phyloP scores from a whole-genome alignment of 2,888 invertebrate species.

The Sericinus montela region DNA sequence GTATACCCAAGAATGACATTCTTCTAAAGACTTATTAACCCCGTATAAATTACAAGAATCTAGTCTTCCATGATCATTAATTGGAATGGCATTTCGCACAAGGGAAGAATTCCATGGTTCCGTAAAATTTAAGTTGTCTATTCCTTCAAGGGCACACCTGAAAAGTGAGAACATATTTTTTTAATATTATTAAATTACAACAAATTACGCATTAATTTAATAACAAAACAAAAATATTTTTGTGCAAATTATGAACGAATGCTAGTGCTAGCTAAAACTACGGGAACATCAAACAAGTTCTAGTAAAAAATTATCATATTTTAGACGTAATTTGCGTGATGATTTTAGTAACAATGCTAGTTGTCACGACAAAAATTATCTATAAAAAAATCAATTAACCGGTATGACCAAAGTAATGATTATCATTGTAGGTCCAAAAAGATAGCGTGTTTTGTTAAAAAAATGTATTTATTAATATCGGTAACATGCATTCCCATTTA shows the following conservation, averaged over 20 bases:
- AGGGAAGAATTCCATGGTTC: slow-evolving; percentile 77
- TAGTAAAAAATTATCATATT: too few species aligned
- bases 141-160: slow-evolving; percentile 79
- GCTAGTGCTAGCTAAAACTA: slow-evolving; percentile 8
- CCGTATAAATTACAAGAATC: slow-evolving; percentile 82
- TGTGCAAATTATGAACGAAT: slow-evolving; percentile 23
- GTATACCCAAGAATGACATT: slow-evolving; percentile 82
- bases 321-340: too few species aligned
- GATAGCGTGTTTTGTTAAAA: too few species aligned
- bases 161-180: slow-evolving; percentile 32
- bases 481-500: too few species aligned
- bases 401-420: too few species aligned
- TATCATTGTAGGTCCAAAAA: too few species aligned
- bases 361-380: too few species aligned
- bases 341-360: too few species aligned
- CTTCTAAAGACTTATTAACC: slow-evolving; percentile 49
- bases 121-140: slow-evolving; percentile 74
- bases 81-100: slow-evolving; percentile 78
- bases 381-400: too few species aligned
- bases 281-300: too few species aligned
- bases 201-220: background rate
- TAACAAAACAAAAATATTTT: background rate
- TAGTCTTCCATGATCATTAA: slow-evolving; percentile 74
- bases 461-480: too few species aligned
- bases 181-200: too few species aligned